Evolutionary conservation across 64 coral and sea anemone genomes (phyloP).

Genomic region (Porites lutea): DNA sequence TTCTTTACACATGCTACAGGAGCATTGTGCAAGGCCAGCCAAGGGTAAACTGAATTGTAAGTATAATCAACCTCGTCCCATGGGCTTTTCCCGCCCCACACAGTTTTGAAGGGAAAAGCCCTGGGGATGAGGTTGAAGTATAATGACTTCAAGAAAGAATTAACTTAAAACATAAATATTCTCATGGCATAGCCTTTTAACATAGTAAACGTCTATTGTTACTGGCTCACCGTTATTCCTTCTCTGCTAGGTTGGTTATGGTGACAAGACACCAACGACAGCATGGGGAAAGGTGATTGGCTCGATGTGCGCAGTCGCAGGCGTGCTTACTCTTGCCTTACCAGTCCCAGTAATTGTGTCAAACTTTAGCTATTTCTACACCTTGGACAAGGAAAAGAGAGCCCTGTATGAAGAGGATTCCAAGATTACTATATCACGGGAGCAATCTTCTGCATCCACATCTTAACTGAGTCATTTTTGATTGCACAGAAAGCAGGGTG

Average conservation of each 20-base stretch:
- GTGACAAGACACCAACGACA: slow-evolving; percentile 80
- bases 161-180: too few relatives aligned
- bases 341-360: slow-evolving; percentile 94
- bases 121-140: too few relatives aligned
- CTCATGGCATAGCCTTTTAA: too few relatives aligned
- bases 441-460: neutral
- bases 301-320: slow-evolving; percentile 84
- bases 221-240: slow-evolving; percentile 7
- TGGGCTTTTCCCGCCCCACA: too few relatives aligned
- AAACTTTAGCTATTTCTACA: slow-evolving; percentile 97
- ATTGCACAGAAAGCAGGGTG: too few relatives aligned
- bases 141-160: too few relatives aligned
- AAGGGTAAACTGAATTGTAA: too few relatives aligned
- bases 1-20: too few relatives aligned
- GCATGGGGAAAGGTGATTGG: slow-evolving; percentile 87
- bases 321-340: slow-evolving; percentile 79
- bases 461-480: neutral
- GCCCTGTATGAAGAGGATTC: neutral
- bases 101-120: too few relatives aligned
- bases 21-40: too few relatives aligned
- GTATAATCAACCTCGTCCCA: too few relatives aligned
- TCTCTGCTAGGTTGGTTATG: slow-evolving; percentile 70
- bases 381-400: slow-evolving; percentile 76
- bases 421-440: neutral
- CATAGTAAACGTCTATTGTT: neutral